A percentile compares a stretch with the other conserved stretches of the same genome.
Conservation (phyloP, 2,113 vertebrate species). For the Cryptomyrus ogoouensis region DNA sequence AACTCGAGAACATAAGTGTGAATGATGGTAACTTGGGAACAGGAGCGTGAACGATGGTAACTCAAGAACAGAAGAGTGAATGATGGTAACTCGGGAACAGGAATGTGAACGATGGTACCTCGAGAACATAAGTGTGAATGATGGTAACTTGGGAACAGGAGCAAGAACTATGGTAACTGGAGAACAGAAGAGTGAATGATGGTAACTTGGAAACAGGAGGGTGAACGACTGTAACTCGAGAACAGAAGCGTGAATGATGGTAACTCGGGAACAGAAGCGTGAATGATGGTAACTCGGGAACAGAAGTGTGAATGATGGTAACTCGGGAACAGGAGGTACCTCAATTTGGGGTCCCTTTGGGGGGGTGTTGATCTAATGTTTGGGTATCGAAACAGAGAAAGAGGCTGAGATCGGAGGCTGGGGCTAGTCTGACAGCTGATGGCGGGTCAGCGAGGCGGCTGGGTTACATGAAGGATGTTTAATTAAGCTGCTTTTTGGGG, state of each 20-base stretch:
- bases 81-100: background rate
- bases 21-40: no score
- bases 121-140: rapidly evolving
- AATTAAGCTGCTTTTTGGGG: background rate
- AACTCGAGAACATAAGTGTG: no score
- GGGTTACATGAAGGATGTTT: background rate
- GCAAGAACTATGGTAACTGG: no score
- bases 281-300: background rate
- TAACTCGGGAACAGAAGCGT: rapidly evolving
- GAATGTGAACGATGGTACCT: no score
- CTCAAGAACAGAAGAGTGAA: background rate
- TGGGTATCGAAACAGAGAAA: background rate
- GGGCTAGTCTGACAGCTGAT: background rate
- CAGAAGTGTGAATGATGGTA: background rate
- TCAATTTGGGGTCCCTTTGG: background rate
- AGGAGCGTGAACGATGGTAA: background rate
- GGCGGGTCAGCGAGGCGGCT: background rate
- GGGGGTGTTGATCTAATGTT: background rate
- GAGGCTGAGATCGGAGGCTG: background rate
- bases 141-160: no score
- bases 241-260: background rate
- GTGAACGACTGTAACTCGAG: background rate
- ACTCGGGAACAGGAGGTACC: background rate
- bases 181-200: no score
- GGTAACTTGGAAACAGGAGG: no score